Evolutionary conservation across 2,888 invertebrate genomes (phyloP), one percentile per base, ranked within the genome.

Genomic region (Limnephilus rhombicus): DNA sequence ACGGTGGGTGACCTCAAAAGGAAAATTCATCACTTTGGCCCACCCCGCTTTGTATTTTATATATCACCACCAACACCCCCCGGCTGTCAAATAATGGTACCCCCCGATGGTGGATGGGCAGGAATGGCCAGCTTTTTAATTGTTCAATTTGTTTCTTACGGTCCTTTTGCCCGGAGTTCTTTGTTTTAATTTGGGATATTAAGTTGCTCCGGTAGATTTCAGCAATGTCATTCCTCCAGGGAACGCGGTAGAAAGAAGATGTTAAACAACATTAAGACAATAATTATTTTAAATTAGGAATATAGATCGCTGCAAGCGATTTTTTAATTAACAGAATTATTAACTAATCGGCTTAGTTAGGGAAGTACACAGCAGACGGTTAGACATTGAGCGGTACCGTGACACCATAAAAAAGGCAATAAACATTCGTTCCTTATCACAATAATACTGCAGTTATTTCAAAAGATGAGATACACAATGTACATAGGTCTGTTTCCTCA

Each of bases 11-110:
- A 68, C 88, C 53, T 89, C 18, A 80, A 88, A 88, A 80, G 12
- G 86, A 37, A 41, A 68, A 89, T 89, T 89, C 88, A 89, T 89
- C 88, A 80, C 88, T 80, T 68, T 80, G 24, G 13, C 37, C 88
- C 15, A n/a, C 41, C 88, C 87, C 80, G 0, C 29, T 87, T 24
- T 18, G 80, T 12, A 80, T 80, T 89, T 89, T 29, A 89, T 89
- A 89, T 80, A 80, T 89, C 88, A 89, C 24, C 88, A 41, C 86
- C n/a, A 68, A 68, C 24, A 80, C 88, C 80, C 80, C 37, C 4
- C 88, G 34, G 80, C 88, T 80, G 37, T 89, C 88, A 89, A 89
- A 89, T 89, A 89, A 89, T 89, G 88, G 37, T 80, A 41, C 88
- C 13, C 80, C 88, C 88, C 37, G 45, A 89, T 89, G 88, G 24